Evolutionary conservation across 2,888 invertebrate species (phyloP).

Genomic region (Orthonevra nobilis): DNA sequence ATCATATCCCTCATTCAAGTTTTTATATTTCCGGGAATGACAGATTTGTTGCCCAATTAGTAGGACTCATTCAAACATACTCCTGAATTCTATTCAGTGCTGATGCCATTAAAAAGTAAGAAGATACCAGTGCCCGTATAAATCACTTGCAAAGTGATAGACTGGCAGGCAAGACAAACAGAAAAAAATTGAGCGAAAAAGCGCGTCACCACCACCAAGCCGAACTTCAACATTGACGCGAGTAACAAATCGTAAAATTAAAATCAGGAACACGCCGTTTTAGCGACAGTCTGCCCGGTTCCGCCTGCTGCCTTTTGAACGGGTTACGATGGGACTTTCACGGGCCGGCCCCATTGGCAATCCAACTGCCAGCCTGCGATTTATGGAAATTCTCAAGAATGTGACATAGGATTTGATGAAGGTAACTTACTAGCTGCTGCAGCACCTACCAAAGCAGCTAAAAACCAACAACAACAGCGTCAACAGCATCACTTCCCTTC

Average conservation of each 20-base stretch:
- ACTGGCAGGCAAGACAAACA: slow-evolving; percentile 34
- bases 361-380: slow-evolving; percentile 45
- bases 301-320: slow-evolving; percentile 41
- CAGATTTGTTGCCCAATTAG: slow-evolving; percentile 78
- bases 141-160: slow-evolving; percentile 62
- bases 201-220: slow-evolving; percentile 43
- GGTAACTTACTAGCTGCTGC: slow-evolving; percentile 58
- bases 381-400: slow-evolving; percentile 65
- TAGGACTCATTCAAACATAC: slow-evolving; percentile 66
- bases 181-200: slow-evolving; percentile 60
- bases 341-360: slow-evolving; percentile 14
- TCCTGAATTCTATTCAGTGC: slow-evolving; percentile 64
- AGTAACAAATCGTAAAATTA: slow-evolving; percentile 61
- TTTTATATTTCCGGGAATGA: slow-evolving; percentile 78
- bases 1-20: slow-evolving; percentile 33
- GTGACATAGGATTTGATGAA: slow-evolving; percentile 66
- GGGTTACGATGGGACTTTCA: slow-evolving; percentile 29
- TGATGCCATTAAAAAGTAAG: slow-evolving; percentile 49
- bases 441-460: slow-evolving; percentile 3
- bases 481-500: slow-evolving; percentile 35
- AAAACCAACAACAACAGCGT: slow-evolving; percentile 14
- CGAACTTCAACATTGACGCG: slow-evolving; percentile 46
- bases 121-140: slow-evolving; percentile 51
- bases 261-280: slow-evolving; percentile 54
- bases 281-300: slow-evolving; percentile 14